Conservation (phyloP, 2,797 vertebrate genomes). For the Peromyscus melanophrys region DNA sequence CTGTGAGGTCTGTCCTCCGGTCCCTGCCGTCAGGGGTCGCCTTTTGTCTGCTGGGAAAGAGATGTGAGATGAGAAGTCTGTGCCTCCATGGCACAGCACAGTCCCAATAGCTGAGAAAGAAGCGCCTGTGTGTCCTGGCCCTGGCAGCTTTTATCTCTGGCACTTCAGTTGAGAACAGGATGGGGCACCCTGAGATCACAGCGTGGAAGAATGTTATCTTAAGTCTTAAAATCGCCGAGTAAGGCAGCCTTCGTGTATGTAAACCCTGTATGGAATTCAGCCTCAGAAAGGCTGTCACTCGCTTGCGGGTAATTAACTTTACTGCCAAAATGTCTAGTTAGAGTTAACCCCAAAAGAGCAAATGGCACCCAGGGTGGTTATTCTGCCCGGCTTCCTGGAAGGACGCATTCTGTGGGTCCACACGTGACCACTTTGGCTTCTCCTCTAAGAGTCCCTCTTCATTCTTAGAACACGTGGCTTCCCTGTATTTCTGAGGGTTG, state of each 20-base stretch:
- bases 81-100: accelerated
- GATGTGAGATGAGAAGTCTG: background rate
- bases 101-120: background rate
- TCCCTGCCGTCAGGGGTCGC: background rate
- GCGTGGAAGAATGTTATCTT: background rate
- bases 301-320: conserved; percentile 18
- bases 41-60: background rate
- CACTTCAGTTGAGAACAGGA: background rate
- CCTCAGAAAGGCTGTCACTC: background rate
- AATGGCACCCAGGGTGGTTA: background rate
- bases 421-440: background rate
- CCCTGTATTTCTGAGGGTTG: conserved; percentile 72
- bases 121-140: background rate
- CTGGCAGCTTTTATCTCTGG: background rate
- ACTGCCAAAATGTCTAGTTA: background rate
- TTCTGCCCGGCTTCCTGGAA: conserved; percentile 14
- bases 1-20: conserved; percentile 4
- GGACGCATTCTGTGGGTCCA: background rate
- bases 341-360: background rate
- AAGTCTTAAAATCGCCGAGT: background rate
- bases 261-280: background rate
- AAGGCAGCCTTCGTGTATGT: background rate
- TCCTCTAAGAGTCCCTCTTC: background rate
- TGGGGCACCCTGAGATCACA: background rate
- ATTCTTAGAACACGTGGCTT: conserved; percentile 76